Evolutionary conservation across 2,113 vertebrate genomes (phyloP), one percentile per base, ranked within the genome.

Genomic region (Chaetops frenatus): DNA sequence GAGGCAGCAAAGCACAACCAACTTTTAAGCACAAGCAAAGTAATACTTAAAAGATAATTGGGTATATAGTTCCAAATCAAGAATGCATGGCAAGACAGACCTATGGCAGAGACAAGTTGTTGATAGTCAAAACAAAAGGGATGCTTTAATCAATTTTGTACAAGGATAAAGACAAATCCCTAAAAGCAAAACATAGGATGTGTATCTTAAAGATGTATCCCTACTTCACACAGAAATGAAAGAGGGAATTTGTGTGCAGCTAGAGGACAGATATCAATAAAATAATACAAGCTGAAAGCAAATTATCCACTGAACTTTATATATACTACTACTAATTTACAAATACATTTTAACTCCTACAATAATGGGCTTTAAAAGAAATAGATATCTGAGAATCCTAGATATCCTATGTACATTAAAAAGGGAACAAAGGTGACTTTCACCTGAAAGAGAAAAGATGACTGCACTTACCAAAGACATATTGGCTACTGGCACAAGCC

Each of bases 231-330:
- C 8, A 71, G 33, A 91, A 84, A 79, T 15, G 18, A 70, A 76
- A 79, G 45, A 85, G 10, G 22, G 7, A 69, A 82, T 73, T n/a
- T 61, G 23, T 38, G 31, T 38, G 54, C 36, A 65, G 27, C 62
- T 65, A 31, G 5, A 86, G 10, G 54, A 81, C 45, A 83, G 38
- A 50, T 24, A 81, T 15, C 33, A 81, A 42, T 47, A 86, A 82
- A 71, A 78, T 24, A 83, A 77, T 69, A 64, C 8, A 88, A 83
- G 17, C n/a, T 42, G 50, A 83, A 80, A 92, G n/a, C 7, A 94
- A 86, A 73, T 54, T 69, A 83, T 47, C 25, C 58, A 62, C 1
- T 2, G 24, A 89, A 86, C 12, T 91, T 86, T 17, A 73, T 12
- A 48, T 4, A 65, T 33, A 56, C 10, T 54, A 73, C 12, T 65